Conservation (phyloP, 2,113 vertebrate species). For the Phalacrocorax carbo region DNA sequence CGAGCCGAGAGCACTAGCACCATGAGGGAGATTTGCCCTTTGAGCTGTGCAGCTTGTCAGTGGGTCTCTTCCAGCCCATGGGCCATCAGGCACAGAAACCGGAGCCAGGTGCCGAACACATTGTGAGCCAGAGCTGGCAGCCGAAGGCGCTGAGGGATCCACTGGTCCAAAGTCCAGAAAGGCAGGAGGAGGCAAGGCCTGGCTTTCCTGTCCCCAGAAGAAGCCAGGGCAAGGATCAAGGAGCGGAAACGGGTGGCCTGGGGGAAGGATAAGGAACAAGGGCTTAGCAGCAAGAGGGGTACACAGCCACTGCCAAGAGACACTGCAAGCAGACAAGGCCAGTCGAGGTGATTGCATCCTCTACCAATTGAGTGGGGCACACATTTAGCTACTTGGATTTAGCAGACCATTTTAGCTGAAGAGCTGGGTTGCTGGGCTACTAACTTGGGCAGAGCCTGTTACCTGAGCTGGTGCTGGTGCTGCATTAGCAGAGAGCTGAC, state of each 20-base stretch:
- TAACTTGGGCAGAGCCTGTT: not conserved
- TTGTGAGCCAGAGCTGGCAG: not conserved
- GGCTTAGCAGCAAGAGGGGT: not conserved
- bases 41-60: not conserved
- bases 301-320: not conserved
- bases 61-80: not conserved
- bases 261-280: not conserved
- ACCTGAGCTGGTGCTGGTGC: not conserved
- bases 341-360: accelerated
- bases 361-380: not conserved
- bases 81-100: not conserved
- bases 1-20: not conserved
- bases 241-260: not conserved
- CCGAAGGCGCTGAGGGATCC: not conserved
- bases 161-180: not conserved
- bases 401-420: not conserved
- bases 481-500: not conserved
- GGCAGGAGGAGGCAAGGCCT: not conserved
- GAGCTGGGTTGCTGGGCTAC: not conserved
- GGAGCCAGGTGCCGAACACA: not conserved
- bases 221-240: not conserved
- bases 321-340: not conserved
- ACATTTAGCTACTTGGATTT: not conserved
- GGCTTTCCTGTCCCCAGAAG: not conserved
- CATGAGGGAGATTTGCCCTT: not conserved